Percentiles rank a stretch among this genome's conserved stretches.
Evolutionary conservation across 2,888 invertebrate species (phyloP).

Genomic region (Tupiocoris notatus): DNA sequence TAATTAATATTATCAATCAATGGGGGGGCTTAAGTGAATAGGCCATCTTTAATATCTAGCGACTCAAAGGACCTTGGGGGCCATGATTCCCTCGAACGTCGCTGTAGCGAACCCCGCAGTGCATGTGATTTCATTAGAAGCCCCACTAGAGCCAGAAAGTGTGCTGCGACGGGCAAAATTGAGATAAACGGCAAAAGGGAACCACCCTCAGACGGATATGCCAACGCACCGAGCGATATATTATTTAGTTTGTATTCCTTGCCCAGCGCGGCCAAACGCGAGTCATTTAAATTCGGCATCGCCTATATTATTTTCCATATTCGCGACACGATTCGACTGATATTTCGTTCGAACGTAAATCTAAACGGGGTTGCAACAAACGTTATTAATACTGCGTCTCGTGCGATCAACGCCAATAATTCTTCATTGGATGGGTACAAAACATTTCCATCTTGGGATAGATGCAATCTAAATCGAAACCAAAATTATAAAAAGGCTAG

Average conservation of each 20-base stretch:
- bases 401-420: too few relatives aligned
- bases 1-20: too few relatives aligned
- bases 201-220: background rate
- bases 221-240: background rate
- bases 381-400: too few relatives aligned
- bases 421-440: too few relatives aligned
- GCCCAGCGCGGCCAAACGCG: background rate
- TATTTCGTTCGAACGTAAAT: too few relatives aligned
- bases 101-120: conserved; percentile 21
- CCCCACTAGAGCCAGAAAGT: background rate
- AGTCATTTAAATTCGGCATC: background rate
- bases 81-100: background rate
- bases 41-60: background rate
- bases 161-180: conserved; percentile 1
- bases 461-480: too few relatives aligned
- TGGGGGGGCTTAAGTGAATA: too few relatives aligned
- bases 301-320: background rate
- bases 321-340: background rate
- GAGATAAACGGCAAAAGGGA: conserved; percentile 22
- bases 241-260: background rate
- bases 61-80: background rate
- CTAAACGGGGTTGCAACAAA: too few relatives aligned
- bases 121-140: conserved; percentile 37
- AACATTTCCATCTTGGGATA: too few relatives aligned
- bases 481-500: too few relatives aligned